Evolutionary conservation across 1,140 invertebrate genomes (phyloP), one percentile per base, ranked within the genome.

Genomic region (Caenorhabditis briggsae): DNA sequence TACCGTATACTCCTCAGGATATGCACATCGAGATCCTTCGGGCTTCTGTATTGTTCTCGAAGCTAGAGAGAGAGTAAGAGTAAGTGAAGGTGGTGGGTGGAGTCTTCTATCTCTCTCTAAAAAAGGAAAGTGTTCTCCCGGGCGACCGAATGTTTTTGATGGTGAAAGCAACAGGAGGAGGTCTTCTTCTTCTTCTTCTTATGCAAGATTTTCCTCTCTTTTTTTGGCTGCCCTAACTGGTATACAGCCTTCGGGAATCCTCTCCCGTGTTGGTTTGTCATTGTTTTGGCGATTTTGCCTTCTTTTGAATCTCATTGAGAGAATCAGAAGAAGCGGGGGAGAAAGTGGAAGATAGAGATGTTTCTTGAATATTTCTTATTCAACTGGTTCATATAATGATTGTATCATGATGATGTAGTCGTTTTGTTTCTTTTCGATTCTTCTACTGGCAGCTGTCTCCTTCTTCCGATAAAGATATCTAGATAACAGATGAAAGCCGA

Each of bases 281-380:
- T 53, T 78, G 70, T 78, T 78, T 78, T 78, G 70, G 70, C 70
- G 33, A 78, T 78, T 78, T 25, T 61, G 20, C 59, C 59, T 58
- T 58, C 16, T 53, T 53, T 33, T 33, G 33, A 33, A 33, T 33
- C 33, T 33, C 33, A 33, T 33, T 33, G 33, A 33, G 33, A 5
- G 41, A 64, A 41, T 8, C 5, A 12, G 41, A 43, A 20, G 33
- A n/a, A 23, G n/a, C 23, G 9, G 11, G 46, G 33, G 70, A 78
- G 70, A 78, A 78, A 78, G 70, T 78, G 14, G 46, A 16, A 20
- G 20, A 58, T 14, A 58, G 33, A 33, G 50, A 53, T 53, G 50
- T 53, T 53, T 61, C 59, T 61, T 58, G 56, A 58, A 14, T 58
- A 58, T 20, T 61, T 61, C 59, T 70, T 70, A 43, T 43, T 70